Base-by-base conservation (phyloP, 2,113 vertebrate genomes). In the Sinosuthora webbiana region DNA sequence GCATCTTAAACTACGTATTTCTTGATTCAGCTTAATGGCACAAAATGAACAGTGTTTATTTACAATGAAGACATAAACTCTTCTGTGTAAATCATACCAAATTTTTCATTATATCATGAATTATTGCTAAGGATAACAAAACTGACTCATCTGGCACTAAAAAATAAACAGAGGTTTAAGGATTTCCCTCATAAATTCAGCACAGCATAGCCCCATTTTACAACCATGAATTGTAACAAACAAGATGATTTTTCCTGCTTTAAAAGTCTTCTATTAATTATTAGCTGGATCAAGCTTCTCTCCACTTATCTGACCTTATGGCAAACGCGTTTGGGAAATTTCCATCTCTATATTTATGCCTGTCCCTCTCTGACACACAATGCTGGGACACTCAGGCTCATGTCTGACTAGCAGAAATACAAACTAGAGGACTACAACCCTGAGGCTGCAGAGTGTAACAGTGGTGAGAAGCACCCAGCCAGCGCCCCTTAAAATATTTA, bases 181-280 rank as follows among this genome's bases (percentile, higher is more conserved):
- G 65, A 56, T 71, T 77, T 88, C 78, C 73, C 82, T 82, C 35
- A 16, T 80, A 95, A 91, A 90, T 93, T 88, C 83, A 89, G 30
- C 71, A 87, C 83, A 77, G 81, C 19, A 23, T 47, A 77, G 73
- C 77, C 64, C 21, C 28, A 49, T 93, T 92, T 77, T 78, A 35
- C 45, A 81, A 78, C 68, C 77, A 90, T 78, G 64, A 95, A 83
- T 90, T 89, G 70, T 28, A 83, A 52, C 50, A 87, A 93, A 90
- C 52, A 65, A 74, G 50, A 90, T 81, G 27, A 77, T 50, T 92
- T 93, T 94, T 70, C 47, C 60, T 87, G 9, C 67, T 83, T 90
- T 12, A 28, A 79, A 80, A 71, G 69, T 65, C 77, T 94, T 82
- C 47, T 74, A 15, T 85, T 85, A 93, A 92, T 93, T 92, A 95